These are phyloP conservation scores for Amblyopsis rosae DNA, from an alignment of 2,113 vertebrate species.

Conservation along the genomic window DNA sequence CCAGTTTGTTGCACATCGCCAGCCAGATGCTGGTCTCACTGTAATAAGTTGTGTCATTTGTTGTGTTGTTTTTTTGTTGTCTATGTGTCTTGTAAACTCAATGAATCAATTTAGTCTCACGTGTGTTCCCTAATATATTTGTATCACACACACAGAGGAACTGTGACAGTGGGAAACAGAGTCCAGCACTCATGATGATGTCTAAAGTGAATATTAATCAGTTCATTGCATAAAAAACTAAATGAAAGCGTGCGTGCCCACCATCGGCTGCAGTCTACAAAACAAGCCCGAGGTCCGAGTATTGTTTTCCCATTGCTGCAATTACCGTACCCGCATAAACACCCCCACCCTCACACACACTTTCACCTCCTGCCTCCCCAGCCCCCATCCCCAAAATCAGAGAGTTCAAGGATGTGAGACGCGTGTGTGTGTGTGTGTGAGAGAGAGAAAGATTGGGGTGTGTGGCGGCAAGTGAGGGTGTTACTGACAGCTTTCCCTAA, in stretches of 20 bases:
- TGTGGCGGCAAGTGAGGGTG: slow-evolving; percentile 7
- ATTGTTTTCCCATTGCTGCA: slow-evolving; percentile 81
- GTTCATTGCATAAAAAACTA: slow-evolving; percentile 55
- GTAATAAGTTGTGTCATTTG: slow-evolving; percentile 5
- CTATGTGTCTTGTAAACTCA: slow-evolving; percentile 13
- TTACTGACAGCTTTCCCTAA: slow-evolving; percentile 31
- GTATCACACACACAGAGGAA: background rate
- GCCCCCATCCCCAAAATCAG: background rate
- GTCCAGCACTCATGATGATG: slow-evolving; percentile 49
- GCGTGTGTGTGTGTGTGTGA: slow-evolving; percentile 13
- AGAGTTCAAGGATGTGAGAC: slow-evolving; percentile 1
- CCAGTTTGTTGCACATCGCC: slow-evolving; percentile 9
- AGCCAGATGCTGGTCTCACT: background rate
- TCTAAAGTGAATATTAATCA: slow-evolving; percentile 43
- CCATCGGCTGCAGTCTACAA: slow-evolving; percentile 69
- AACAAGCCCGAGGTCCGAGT: slow-evolving; percentile 65
- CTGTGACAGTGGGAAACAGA: background rate
- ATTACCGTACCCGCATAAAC: slow-evolving; percentile 49
- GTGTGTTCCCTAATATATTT: slow-evolving; percentile 33
- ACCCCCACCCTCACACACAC: slow-evolving; percentile 26
- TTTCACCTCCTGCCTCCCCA: slow-evolving; percentile 18
- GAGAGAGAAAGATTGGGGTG: slow-evolving; percentile 10
- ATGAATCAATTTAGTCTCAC: slow-evolving; percentile 29
- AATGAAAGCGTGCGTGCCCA: background rate
- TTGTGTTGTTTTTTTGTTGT: slow-evolving; percentile 18